Conservation (phyloP, 2,888 invertebrate genomes). For the Fabriciana adippe region DNA sequence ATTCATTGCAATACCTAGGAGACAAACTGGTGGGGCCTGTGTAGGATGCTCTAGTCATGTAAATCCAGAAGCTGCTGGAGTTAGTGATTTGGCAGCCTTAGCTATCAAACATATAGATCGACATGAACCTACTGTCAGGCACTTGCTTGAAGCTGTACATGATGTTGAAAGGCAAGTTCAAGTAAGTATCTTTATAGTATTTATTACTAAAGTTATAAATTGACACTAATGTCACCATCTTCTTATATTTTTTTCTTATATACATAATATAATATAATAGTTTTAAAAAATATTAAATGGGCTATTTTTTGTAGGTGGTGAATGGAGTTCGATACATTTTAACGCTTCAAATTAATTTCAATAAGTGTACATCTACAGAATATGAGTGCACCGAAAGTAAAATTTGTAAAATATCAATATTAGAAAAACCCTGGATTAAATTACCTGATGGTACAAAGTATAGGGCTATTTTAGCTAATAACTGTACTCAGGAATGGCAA, state of each 20-base stretch:
- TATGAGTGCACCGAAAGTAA: conserved; percentile 59
- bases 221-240: background rate
- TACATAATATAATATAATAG: background rate
- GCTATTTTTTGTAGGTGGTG: conserved; percentile 64
- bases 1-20: conserved; percentile 72
- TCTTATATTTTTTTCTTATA: background rate
- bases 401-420: conserved; percentile 83
- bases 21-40: conserved; percentile 61
- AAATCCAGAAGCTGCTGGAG: conserved; percentile 75
- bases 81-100: conserved; percentile 69
- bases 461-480: conserved; percentile 84
- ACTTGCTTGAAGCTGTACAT: conserved; percentile 69
- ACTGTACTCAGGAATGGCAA: conserved; percentile 83
- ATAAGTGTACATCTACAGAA: conserved; percentile 63
- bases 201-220: background rate
- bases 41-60: conserved; percentile 79
- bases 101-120: conserved; percentile 75
- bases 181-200: conserved; percentile 48
- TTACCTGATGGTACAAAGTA: conserved; percentile 81
- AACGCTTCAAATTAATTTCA: conserved; percentile 74
- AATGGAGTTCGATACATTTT: conserved; percentile 83
- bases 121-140: conserved; percentile 61
- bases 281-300: conserved; percentile 1
- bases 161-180: conserved; percentile 82
- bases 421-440: conserved; percentile 86